Evolutionary conservation across 2,888 invertebrate species (phyloP), one percentile per base, ranked within the genome.

Genomic region (Tetragonisca angustula): DNA sequence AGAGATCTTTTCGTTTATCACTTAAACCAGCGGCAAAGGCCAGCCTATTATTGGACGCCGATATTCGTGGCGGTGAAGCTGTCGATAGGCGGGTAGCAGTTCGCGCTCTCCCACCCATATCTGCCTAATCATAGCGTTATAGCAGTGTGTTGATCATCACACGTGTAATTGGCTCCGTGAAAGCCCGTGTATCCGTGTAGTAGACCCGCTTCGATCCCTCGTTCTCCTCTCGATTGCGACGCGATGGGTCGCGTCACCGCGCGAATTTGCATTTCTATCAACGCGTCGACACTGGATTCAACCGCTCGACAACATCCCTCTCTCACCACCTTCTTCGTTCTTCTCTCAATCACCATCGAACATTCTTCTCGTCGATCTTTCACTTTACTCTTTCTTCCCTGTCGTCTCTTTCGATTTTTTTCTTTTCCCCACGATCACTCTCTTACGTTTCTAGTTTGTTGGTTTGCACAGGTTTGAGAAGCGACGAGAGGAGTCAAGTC

Each of bases 111-210:
- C 56, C 69, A 32, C 68, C 56, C 85, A 61, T 79, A 84, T 83
- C 77, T 79, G 75, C 80, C 83, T 88, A 89, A 90, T 89, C 87
- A 83, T 78, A 77, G 78, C 68, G 85, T 87, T 87, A 87, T 81
- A 85, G 68, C 78, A 50, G 32, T 83, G 83, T 88, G 85, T 87
- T 88, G 87, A 85, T 88, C 90, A 77, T 87, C 90, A 67, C 87
- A 88, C 87, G 88, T 90, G 87, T 89, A 89, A 89, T 89, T 89
- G 88, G 83, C 68, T 86, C 86, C 72, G 84, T 76, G 83, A 81
- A 79, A 85, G 43, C 49, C 56, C 75, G 64, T 71, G 65, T 78
- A 76, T 70, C 67, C 77, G 49, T 67, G 68, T 73, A 64, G 65
- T 71, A 64, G 43, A 52, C 78, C 43, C 82, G 83, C 61, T 81